These are phyloP conservation scores for Lepus timidus DNA, from an alignment of 2,113 vertebrate species.

Conservation along the genomic window DNA sequence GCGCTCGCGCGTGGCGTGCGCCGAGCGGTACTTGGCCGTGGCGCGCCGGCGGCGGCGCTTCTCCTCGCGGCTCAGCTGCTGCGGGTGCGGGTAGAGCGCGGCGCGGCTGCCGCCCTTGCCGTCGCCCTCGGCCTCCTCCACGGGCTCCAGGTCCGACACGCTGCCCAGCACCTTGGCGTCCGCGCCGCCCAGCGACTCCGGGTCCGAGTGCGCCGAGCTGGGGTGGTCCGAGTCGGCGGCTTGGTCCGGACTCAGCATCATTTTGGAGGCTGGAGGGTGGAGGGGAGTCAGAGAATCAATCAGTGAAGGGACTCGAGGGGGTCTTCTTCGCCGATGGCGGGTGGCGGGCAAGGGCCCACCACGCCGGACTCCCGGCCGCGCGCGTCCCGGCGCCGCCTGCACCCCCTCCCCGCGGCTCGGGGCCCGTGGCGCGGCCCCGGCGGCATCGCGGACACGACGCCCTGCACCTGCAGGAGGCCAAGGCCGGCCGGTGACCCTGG, in stretches of 20 bases:
- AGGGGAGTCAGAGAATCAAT: conserved; percentile 59
- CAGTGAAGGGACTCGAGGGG: neutral
- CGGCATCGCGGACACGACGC: neutral
- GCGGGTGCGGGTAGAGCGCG: conserved; percentile 88
- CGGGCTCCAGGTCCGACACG: conserved; percentile 91
- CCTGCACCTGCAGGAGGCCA: neutral
- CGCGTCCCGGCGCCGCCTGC: neutral
- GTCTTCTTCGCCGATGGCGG: neutral
- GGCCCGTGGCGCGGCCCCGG: neutral
- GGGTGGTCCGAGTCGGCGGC: conserved; percentile 92
- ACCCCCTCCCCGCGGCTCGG: neutral
- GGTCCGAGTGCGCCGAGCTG: conserved; percentile 90
- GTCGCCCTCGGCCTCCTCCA: conserved; percentile 87
- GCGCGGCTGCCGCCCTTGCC: conserved; percentile 80
- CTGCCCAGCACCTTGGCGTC: conserved; percentile 89
- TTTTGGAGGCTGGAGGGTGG: conserved; percentile 88
- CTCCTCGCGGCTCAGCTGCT: conserved; percentile 94
- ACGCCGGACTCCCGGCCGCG: accelerated
- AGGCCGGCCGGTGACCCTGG: neutral
- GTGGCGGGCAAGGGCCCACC: neutral
- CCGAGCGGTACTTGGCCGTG: conserved; percentile 91
- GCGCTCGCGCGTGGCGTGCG: conserved; percentile 89
- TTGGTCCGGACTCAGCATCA: conserved; percentile 96
- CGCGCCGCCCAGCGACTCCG: conserved; percentile 92
- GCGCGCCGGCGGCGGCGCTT: conserved; percentile 92